Base-by-base conservation (phyloP, 2,888 invertebrate genomes). In the Tillus elongatus region DNA sequence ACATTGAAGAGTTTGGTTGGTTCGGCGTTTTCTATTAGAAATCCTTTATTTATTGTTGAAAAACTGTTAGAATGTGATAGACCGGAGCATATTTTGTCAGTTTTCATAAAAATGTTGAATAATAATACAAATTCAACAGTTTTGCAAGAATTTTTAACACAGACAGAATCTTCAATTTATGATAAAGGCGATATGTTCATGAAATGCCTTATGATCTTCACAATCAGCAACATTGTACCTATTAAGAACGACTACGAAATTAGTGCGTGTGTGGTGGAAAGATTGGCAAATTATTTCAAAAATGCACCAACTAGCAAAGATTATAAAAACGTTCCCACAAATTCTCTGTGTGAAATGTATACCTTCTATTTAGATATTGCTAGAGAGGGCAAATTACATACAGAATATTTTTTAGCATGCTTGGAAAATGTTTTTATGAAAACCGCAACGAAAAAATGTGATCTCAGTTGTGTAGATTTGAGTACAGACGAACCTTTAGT, bases 391-490 rank as follows among this genome's bases (percentile, higher is more conserved):
- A 65, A 64, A 43, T 70, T 79, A 43, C 65, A 76, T 0, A 64
- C 78, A 45, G 69, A 73, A 56, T 64, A 73, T 1, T 70, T 75
- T 51, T 66, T 74, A 26, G 68, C 72, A 44, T 71, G 75, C 40
- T 60, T 79, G 33, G 52, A 59, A 2, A 68, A 64, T 33, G 60
- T 79, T 1, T 68, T 73, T 33, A 56, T 61, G 19, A 68, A 70
- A 42, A 69, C 73, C 34, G 56, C 67, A 42, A 60, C 70, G 11
- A 54, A 57, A 1, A 44, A 57, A 13, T 58, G 71, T 8, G 44
- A 63, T 14, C 66, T 67, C n/a, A n/a, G n/a, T n/a, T n/a, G n/a
- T n/a, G n/a, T n/a, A n/a, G n/a, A n/a, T n/a, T n/a, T n/a, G n/a
- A n/a, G n/a, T n/a, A n/a, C n/a, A n/a, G n/a, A n/a, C n/a, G n/a